phyloP scores from a whole-genome alignment of 92 coral and sea anemone genomes.

The Porites divaricata region DNA sequence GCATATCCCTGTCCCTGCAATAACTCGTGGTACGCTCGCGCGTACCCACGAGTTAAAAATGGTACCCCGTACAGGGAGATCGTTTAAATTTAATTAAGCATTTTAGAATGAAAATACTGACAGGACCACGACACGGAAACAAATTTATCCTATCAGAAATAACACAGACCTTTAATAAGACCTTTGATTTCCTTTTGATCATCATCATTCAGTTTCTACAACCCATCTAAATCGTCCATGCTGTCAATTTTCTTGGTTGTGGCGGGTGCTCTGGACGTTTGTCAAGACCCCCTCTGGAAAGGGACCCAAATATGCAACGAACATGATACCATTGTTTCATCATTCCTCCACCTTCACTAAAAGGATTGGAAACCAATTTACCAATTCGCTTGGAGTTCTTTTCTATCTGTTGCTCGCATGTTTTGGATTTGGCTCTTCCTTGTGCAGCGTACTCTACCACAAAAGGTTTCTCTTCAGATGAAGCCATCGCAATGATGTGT shows the following conservation, averaged over 20 bases:
- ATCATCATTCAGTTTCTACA: conserved; percentile 70
- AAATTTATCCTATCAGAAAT: neutral
- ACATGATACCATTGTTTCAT: conserved; percentile 99
- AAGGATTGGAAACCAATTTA: conserved; percentile 85
- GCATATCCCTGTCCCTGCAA: too few species aligned
- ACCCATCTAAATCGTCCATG: conserved; percentile 87
- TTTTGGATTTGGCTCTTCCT: conserved; percentile 96
- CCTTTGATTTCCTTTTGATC: conserved; percentile 76
- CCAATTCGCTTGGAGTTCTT: conserved; percentile 91
- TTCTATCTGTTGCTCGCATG: conserved; percentile 90
- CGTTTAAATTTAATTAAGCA: too few species aligned
- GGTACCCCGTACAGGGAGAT: too few species aligned
- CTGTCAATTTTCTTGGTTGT: conserved; percentile 89
- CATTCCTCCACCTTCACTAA: conserved; percentile 93
- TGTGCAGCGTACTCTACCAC: conserved; percentile 93
- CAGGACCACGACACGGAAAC: too few species aligned
- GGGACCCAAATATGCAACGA: conserved; percentile 82
- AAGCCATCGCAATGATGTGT: conserved; percentile 64
- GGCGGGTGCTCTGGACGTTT: too few species aligned
- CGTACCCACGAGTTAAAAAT: too few species aligned
- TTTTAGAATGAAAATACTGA: too few species aligned
- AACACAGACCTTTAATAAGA: conserved; percentile 70
- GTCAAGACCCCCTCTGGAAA: too few species aligned
- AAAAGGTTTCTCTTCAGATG: conserved; percentile 71
- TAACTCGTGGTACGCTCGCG: too few species aligned